These are phyloP conservation scores for Coremacera marginata DNA, from an alignment of 2,888 invertebrate species.

Conservation along the genomic window DNA sequence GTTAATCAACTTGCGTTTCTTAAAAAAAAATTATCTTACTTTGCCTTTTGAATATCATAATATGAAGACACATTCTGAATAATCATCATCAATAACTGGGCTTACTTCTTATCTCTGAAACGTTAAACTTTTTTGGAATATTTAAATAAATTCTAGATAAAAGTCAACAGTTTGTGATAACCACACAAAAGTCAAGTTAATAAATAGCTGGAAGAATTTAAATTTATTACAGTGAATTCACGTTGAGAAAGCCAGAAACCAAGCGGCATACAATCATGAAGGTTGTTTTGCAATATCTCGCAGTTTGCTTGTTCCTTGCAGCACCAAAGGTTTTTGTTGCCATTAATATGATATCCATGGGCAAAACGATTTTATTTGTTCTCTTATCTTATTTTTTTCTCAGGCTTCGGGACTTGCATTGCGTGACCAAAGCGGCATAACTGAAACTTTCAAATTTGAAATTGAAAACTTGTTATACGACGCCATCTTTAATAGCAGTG, in stretches of 20 bases:
- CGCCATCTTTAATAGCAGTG: conserved; percentile 18
- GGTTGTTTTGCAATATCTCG: conserved; percentile 8
- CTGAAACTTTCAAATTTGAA: not conserved
- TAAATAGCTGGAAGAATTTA: not conserved
- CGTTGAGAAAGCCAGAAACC: not conserved
- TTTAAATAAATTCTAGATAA: not conserved
- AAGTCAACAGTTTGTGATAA: not conserved
- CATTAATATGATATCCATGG: not conserved
- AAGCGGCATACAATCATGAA: conserved; percentile 14
- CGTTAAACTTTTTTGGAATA: not conserved
- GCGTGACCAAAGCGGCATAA: not conserved
- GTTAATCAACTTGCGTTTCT: too few species aligned
- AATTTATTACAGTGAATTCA: not conserved
- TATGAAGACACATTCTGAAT: too few species aligned
- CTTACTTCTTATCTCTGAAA: not conserved
- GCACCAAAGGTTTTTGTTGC: not conserved
- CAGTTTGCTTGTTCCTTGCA: not conserved
- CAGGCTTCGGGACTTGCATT: not conserved
- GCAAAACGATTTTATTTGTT: not conserved
- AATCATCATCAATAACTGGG: not conserved
- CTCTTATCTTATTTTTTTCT: not conserved
- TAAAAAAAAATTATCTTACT: too few species aligned
- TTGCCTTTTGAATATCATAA: too few species aligned
- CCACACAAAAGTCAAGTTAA: not conserved
- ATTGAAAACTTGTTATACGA: not conserved